Percentiles rank a stretch among this genome's conserved stretches.
Conservation (phyloP, 2,797 vertebrate genomes). For the Huso huso region DNA sequence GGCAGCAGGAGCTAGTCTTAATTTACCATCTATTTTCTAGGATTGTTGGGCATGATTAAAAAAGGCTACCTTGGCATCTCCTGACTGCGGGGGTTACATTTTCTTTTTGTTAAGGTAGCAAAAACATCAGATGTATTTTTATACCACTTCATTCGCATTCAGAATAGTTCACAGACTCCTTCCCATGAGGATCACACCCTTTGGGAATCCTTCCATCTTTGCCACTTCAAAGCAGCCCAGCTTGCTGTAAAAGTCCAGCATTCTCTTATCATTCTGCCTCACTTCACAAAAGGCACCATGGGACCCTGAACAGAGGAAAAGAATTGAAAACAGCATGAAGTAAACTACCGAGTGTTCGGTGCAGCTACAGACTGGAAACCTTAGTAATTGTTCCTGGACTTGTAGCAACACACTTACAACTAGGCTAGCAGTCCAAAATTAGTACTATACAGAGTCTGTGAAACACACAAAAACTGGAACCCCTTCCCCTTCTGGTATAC, state of each 20-base stretch:
- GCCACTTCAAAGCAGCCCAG: slow-evolving; percentile 97
- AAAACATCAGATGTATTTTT: neutral
- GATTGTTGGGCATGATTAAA: slow-evolving; percentile 12
- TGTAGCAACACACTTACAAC: no score
- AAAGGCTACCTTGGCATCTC: slow-evolving; percentile 15
- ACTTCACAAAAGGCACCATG: slow-evolving; percentile 96
- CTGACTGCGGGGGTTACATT: slow-evolving; percentile 10
- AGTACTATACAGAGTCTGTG: no score
- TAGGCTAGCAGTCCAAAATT: no score
- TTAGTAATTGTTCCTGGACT: no score
- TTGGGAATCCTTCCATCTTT: slow-evolving; percentile 98
- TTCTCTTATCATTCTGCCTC: slow-evolving; percentile 88
- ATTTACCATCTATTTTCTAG: slow-evolving; percentile 14
- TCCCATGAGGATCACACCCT: slow-evolving; percentile 94
- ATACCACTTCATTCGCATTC: slow-evolving; percentile 23
- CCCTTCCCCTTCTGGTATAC: no score
- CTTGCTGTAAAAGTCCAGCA: slow-evolving; percentile 97
- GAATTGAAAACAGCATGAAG: no score
- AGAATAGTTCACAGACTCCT: slow-evolving; percentile 60
- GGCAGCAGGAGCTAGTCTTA: slow-evolving; percentile 14
- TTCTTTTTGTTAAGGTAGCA: neutral
- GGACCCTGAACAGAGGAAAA: slow-evolving; percentile 62
- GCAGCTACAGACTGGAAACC: no score
- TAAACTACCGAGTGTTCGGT: no score
- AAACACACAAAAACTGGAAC: no score